Evolutionary conservation across 2,797 vertebrate genomes (phyloP).

Genomic region (Peromyscus melanophrys): DNA sequence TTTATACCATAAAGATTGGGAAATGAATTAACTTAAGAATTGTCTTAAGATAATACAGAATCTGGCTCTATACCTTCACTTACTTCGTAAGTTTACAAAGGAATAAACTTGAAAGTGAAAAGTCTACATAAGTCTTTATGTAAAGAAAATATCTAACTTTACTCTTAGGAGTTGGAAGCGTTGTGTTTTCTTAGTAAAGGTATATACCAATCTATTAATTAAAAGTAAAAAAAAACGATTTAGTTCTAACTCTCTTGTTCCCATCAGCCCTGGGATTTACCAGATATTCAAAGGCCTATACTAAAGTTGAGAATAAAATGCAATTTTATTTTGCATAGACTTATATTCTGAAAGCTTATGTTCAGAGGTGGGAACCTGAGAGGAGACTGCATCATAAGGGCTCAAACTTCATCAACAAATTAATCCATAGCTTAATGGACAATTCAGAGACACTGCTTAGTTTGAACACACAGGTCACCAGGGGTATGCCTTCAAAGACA

Average conservation of each 20-base stretch:
- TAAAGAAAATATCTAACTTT: not conserved
- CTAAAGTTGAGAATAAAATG: not conserved
- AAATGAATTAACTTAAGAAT: constrained; percentile 17
- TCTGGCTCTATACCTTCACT: not conserved
- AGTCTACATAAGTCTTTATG: constrained; percentile 44
- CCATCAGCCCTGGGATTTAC: not conserved
- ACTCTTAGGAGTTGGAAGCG: constrained; percentile 36
- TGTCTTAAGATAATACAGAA: constrained; percentile 28
- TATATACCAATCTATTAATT: not conserved
- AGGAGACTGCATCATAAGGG: not conserved
- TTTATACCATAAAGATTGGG: not conserved
- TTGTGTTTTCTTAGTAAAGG: constrained; percentile 47
- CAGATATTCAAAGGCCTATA: constrained; percentile 1
- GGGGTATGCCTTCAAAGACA: not conserved
- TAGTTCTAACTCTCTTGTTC: constrained; percentile 21
- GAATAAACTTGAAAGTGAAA: constrained; percentile 35
- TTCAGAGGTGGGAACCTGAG: not conserved
- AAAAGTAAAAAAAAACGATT: not conserved
- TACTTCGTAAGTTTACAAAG: constrained; percentile 15
- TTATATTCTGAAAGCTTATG: not conserved
- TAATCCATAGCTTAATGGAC: not conserved
- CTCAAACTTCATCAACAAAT: not conserved
- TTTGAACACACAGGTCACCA: not conserved
- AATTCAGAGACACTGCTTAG: not conserved
- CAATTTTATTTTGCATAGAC: too few species aligned